These are phyloP conservation scores for Bilobella aurantiaca DNA, from an alignment of 1,140 invertebrate species.

Conservation along the genomic window DNA sequence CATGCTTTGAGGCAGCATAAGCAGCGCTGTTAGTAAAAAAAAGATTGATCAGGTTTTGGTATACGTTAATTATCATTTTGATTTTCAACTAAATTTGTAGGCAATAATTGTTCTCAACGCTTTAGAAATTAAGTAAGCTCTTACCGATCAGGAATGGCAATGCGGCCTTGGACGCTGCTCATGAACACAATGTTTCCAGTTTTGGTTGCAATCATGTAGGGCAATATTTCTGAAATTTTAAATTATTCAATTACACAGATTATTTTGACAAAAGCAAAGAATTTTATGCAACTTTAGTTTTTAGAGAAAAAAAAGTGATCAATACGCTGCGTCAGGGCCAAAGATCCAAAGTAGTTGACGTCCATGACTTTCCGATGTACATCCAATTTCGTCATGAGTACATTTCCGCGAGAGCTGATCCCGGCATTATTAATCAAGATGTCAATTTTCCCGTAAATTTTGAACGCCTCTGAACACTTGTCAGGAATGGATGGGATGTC, in stretches of 20 bases:
- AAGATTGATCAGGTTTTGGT: background rate
- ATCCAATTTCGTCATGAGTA: constrained; percentile 63
- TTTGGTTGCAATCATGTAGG: constrained; percentile 64
- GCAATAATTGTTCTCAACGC: background rate
- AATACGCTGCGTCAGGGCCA: constrained; percentile 88
- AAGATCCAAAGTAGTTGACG: constrained; percentile 87
- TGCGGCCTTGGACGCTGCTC: constrained; percentile 85
- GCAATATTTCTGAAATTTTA: constrained; percentile 58
- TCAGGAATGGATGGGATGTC: constrained; percentile 54
- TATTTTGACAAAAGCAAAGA: too few relatives aligned
- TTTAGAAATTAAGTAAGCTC: background rate
- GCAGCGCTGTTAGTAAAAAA: constrained; percentile 59
- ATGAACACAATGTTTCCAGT: constrained; percentile 77
- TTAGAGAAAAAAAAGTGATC: constrained; percentile 25
- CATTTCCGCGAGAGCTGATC: constrained; percentile 66
- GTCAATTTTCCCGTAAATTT: constrained; percentile 64
- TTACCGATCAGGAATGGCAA: constrained; percentile 71
- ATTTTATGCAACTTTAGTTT: background rate
- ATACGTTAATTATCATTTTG: background rate
- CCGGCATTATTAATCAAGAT: constrained; percentile 90
- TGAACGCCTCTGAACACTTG: constrained; percentile 54
- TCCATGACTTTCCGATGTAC: constrained; percentile 83
- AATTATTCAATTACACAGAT: constrained; percentile 12
- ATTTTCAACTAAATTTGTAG: too few relatives aligned
- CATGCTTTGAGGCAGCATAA: constrained; percentile 91